phyloP scores from a whole-genome alignment of 2,888 invertebrate species.

The Branchellion lobata region DNA sequence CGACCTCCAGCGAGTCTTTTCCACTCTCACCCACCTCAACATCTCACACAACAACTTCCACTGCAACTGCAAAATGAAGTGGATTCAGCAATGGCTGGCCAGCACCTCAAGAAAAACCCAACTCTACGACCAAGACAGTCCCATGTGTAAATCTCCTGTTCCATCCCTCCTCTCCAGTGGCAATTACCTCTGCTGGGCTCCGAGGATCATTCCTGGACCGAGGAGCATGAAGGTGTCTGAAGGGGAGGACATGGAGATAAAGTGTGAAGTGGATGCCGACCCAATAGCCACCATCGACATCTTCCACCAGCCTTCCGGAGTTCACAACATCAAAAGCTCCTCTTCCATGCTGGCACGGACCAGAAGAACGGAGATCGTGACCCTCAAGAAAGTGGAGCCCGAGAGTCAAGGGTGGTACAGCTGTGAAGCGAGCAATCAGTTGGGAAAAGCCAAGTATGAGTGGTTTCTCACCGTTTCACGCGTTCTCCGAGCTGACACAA shows the following conservation, averaged over 20 bases:
- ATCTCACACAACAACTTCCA: conserved; percentile 51
- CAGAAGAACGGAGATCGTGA: background rate
- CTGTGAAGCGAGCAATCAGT: background rate
- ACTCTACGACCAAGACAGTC: conserved; percentile 16
- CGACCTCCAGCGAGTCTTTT: conserved; percentile 44
- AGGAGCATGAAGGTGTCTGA: background rate
- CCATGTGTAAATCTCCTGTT: conserved; percentile 50
- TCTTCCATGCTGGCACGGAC: background rate
- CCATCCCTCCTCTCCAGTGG: no score
- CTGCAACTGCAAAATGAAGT: conserved; percentile 52
- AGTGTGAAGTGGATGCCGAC: background rate
- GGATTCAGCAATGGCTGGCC: conserved; percentile 51
- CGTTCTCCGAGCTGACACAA: background rate
- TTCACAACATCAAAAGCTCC: background rate
- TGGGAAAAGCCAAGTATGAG: background rate
- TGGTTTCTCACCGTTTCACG: background rate
- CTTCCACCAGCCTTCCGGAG: background rate
- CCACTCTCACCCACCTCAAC: conserved; percentile 46
- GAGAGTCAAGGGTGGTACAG: background rate
- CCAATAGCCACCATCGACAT: background rate
- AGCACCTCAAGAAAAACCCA: conserved; percentile 35
- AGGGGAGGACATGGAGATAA: background rate
- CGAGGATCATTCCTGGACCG: background rate
- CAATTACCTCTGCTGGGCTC: background rate
- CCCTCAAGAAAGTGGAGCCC: background rate